A percentile compares a stretch with the other conserved stretches of the same genome.
Conservation (phyloP, 2,113 vertebrate species). For the Symphodus melops region DNA sequence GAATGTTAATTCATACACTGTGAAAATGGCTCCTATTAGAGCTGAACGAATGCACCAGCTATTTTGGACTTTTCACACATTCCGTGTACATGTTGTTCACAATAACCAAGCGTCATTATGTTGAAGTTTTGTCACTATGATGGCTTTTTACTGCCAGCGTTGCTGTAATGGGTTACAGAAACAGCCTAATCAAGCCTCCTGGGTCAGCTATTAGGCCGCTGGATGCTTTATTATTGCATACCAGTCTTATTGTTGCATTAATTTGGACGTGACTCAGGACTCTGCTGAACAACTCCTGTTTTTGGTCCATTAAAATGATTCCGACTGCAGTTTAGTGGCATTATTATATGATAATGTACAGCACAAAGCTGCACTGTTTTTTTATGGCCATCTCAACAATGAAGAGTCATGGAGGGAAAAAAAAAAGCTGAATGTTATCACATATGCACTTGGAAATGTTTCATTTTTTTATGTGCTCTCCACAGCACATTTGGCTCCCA, state of each 20-base stretch:
- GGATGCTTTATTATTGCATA: conserved; percentile 32
- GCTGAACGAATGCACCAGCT: conserved; percentile 47
- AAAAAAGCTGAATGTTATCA: background rate
- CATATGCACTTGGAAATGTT: conserved; percentile 19
- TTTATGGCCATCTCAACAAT: conserved; percentile 20
- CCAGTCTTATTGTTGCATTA: conserved; percentile 31
- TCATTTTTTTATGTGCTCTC: conserved; percentile 22
- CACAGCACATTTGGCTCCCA: conserved; percentile 19
- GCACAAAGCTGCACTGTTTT: conserved; percentile 24
- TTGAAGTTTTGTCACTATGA: conserved; percentile 23
- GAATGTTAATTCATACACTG: conserved; percentile 67
- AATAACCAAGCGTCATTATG: conserved; percentile 13
- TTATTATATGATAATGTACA: conserved; percentile 49
- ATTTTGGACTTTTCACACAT: conserved; percentile 55
- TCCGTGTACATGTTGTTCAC: conserved; percentile 58
- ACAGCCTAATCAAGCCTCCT: conserved; percentile 45
- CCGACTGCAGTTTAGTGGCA: conserved; percentile 46
- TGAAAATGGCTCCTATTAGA: conserved; percentile 38
- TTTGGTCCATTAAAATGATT: conserved; percentile 45
- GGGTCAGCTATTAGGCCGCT: conserved; percentile 45
- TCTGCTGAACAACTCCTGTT: conserved; percentile 19
- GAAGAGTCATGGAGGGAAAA: conserved; percentile 12
- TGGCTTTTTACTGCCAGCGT: conserved; percentile 31
- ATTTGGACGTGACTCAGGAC: conserved; percentile 24
- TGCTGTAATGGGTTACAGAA: conserved; percentile 48